A percentile compares a stretch with the other conserved stretches of the same genome.
These are phyloP conservation scores for Ochropacha duplaris DNA, from an alignment of 2,888 invertebrate species.

Conservation along the genomic window DNA sequence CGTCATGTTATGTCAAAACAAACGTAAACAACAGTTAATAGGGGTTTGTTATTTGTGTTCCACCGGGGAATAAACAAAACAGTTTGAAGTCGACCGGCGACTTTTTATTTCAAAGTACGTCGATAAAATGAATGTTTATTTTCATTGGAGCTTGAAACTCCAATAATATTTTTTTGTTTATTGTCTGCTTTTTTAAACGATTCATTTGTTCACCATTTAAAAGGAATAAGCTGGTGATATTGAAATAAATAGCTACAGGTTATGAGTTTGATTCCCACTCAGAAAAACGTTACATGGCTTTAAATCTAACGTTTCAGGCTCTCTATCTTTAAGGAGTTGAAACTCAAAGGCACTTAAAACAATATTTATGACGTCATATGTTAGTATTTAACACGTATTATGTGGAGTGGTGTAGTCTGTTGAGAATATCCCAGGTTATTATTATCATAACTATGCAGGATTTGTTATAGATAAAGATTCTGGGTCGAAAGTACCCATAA, in stretches of 20 bases:
- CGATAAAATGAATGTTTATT: constrained; percentile 21
- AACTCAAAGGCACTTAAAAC: no score
- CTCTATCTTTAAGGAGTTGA: no score
- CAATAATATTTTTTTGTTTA: background rate
- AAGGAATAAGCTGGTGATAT: background rate
- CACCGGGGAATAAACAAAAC: constrained; percentile 27
- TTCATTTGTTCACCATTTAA: background rate
- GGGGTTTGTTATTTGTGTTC: background rate
- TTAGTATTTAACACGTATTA: no score
- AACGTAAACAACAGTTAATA: background rate
- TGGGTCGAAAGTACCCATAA: no score
- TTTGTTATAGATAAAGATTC: no score
- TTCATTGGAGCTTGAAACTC: constrained; percentile 14
- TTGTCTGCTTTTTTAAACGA: background rate
- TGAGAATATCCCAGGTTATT: no score
- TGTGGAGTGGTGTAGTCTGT: no score
- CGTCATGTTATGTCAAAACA: background rate
- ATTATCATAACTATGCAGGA: no score
- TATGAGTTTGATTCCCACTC: no score
- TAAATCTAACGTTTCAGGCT: no score
- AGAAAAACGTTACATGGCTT: no score
- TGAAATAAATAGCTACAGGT: background rate
- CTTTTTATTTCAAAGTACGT: constrained; percentile 19
- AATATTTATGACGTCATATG: no score
- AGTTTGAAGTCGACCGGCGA: constrained; percentile 22